These are phyloP conservation scores for Acanthacorydalis orientalis DNA, from an alignment of 2,888 invertebrate species.

Conservation along the genomic window DNA sequence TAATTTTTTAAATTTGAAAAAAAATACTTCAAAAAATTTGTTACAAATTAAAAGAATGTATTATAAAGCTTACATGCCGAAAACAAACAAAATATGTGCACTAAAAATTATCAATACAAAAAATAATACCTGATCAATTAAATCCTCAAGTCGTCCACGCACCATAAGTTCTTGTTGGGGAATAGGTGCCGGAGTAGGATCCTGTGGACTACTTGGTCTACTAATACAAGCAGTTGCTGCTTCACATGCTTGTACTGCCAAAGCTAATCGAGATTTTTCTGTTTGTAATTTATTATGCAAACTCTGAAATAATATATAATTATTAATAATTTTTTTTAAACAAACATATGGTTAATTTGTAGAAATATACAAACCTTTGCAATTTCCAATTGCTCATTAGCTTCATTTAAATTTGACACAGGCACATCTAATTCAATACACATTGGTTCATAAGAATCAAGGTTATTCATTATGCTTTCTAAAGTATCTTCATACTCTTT, in stretches of 20 bases:
- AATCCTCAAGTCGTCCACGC: conserved; percentile 71
- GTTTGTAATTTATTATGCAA: conserved; percentile 76
- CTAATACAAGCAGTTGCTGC: conserved; percentile 85
- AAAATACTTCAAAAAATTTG: conserved; percentile 7
- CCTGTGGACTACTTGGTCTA: conserved; percentile 76
- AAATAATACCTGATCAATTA: conserved; percentile 68
- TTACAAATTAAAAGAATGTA: conserved; percentile 6
- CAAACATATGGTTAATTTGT: not conserved
- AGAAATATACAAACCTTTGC: conserved; percentile 44
- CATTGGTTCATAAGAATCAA: conserved; percentile 63
- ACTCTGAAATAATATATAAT: conserved; percentile 21
- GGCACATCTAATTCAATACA: conserved; percentile 58
- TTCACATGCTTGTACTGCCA: conserved; percentile 84
- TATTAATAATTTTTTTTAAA: not conserved
- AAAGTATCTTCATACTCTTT: conserved; percentile 84
- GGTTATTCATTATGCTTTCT: conserved; percentile 65
- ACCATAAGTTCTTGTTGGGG: conserved; percentile 74
- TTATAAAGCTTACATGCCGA: conserved; percentile 4
- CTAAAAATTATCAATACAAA: conserved; percentile 11
- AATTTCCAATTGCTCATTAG: conserved; percentile 53
- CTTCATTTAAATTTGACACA: conserved; percentile 55
- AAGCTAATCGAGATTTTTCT: conserved; percentile 70
- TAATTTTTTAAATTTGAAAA: conserved; percentile 6
- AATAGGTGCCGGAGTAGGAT: conserved; percentile 68
- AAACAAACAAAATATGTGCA: conserved; percentile 9